These are phyloP conservation scores for Pachliopta kotzebuea DNA, from an alignment of 2,888 invertebrate species.

Conservation along the genomic window DNA sequence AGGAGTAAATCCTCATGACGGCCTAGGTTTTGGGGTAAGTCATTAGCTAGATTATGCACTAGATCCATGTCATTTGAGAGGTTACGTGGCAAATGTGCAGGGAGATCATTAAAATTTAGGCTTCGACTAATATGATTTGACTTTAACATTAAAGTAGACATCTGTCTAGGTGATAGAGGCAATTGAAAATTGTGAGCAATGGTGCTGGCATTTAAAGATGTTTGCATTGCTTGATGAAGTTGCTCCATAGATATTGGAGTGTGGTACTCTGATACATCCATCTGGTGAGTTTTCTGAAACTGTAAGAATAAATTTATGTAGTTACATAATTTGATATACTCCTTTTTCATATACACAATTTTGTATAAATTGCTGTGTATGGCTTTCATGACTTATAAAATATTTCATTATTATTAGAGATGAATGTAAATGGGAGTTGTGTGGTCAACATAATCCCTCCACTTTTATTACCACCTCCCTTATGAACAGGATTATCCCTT, in stretches of 20 bases:
- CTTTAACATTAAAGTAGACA: slow-evolving; percentile 70
- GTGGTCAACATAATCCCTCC: too few relatives aligned
- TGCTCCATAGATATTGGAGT: slow-evolving; percentile 69
- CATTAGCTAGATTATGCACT: slow-evolving; percentile 48
- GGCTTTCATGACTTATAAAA: too few relatives aligned
- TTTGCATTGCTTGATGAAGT: slow-evolving; percentile 68
- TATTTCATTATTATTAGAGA: too few relatives aligned
- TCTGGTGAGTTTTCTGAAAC: slow-evolving; percentile 66
- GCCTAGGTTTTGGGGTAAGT: slow-evolving; percentile 48
- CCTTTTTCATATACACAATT: too few relatives aligned
- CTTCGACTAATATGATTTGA: slow-evolving; percentile 59
- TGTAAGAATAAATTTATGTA: slow-evolving; percentile 37
- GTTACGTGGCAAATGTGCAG: slow-evolving; percentile 56
- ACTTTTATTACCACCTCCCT: too few relatives aligned
- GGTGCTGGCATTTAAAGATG: slow-evolving; percentile 50
- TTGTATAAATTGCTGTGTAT: too few relatives aligned
- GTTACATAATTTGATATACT: too few relatives aligned
- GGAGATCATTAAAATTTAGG: slow-evolving; percentile 61
- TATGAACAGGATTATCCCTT: too few relatives aligned
- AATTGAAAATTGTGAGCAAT: slow-evolving; percentile 67
- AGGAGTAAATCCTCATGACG: slow-evolving; percentile 41
- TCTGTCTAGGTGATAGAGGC: slow-evolving; percentile 66
- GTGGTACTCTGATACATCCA: slow-evolving; percentile 60
- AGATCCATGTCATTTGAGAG: slow-evolving; percentile 53
- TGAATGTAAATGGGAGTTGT: too few relatives aligned